Conservation (phyloP, 2,888 invertebrate species). For the Platynereis dumerilii region DNA sequence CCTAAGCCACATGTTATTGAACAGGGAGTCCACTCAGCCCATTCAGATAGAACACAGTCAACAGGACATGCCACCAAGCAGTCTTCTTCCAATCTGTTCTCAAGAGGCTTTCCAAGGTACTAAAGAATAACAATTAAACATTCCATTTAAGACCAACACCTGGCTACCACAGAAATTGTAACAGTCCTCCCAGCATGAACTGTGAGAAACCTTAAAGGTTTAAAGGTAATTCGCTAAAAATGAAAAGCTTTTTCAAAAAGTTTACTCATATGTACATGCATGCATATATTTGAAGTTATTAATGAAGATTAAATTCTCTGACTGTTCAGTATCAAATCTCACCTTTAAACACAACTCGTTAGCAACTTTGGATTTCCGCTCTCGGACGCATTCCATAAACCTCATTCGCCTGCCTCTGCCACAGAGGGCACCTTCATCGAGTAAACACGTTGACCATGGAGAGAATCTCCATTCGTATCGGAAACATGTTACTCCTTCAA, state of each 20-base stretch:
- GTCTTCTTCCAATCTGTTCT: constrained; percentile 41
- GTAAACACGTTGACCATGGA: constrained; percentile 73
- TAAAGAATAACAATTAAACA: constrained; percentile 24
- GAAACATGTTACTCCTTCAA: constrained; percentile 66
- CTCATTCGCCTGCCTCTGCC: constrained; percentile 72
- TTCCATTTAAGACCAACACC: no score
- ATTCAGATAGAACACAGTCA: constrained; percentile 55
- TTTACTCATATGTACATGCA: no score
- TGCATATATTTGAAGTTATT: no score
- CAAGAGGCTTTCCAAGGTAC: constrained; percentile 40
- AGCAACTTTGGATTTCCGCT: not conserved
- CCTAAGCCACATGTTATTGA: constrained; percentile 52
- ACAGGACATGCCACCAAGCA: constrained; percentile 47
- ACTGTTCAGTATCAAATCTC: not conserved
- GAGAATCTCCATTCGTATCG: constrained; percentile 72
- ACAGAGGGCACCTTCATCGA: constrained; percentile 72
- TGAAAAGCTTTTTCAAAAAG: no score
- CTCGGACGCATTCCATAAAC: constrained; percentile 67
- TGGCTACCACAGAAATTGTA: no score
- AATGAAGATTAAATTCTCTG: no score
- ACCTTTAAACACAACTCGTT: constrained; percentile 2
- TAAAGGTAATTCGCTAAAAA: no score
- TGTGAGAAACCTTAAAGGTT: no score
- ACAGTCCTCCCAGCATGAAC: no score
- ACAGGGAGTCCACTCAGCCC: constrained; percentile 49